Evolutionary conservation across 1,140 invertebrate species (phyloP), one percentile per base, ranked within the genome.

Genomic region (Sycophaga agraensis): DNA sequence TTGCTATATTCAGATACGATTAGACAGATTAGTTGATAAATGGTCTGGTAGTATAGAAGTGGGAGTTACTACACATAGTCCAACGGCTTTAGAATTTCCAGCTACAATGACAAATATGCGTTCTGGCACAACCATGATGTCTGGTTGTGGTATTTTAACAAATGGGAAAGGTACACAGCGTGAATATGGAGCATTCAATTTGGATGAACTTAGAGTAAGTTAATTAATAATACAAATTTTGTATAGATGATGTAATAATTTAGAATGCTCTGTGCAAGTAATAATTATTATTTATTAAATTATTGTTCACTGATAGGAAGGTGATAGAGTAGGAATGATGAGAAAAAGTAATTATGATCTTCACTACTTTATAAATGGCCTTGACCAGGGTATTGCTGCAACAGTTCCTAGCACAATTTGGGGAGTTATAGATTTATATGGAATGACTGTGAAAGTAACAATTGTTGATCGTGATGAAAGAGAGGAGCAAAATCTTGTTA

Each of bases 101-200:
- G 93, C 93, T 1, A 98, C 96, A 12, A 97, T 98, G 94, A 98
- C 95, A 1, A 97, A 97, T 77, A 92, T 98, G 89, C 85, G 93
- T 58, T 91, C 91, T 14, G 94, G 95, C 1, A 97, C 94, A 2
- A 94, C 94, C 4, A 97, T 98, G 92, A 97, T 98, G 94, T 96
- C 93, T 35, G 94, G 95, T 1, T 94, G 92, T 82, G 94, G 94
- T 37, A 96, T 98, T 67, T 80, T 97, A 4, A 91, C 93, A 7
- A 97, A 97, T 79, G 94, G 94, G 3, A 94, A 96, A 80, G 94
- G 93, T 4, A 95, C 91, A 2, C 87, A 92, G 59, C 84, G 92
- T 28, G 93, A 97, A 75, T 97, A 98, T 79, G 94, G 94, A 0
- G 89, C 95, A 79, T 96, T 93, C 69, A 97, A 97, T 81, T 83